phyloP scores from a whole-genome alignment of 2,113 vertebrate genomes.

The Tiliqua scincoides region DNA sequence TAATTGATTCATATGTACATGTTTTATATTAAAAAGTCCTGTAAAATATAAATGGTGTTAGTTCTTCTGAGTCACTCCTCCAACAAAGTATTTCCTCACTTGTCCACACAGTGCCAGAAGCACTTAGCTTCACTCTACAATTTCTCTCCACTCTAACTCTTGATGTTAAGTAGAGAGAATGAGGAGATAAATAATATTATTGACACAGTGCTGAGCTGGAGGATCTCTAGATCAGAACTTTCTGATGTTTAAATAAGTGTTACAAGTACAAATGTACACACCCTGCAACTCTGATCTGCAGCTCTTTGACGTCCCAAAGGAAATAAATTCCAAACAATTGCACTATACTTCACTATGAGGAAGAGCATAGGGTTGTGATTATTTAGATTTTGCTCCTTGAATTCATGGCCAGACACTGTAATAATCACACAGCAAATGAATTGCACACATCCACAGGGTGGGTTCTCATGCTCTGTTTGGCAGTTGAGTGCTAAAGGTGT shows the following conservation, averaged over 20 bases:
- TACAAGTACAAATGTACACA: constrained; percentile 37
- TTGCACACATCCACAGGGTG: background rate
- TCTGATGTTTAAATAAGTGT: constrained; percentile 54
- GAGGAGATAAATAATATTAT: constrained; percentile 35
- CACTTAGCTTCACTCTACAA: constrained; percentile 52
- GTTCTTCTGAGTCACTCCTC: constrained; percentile 54
- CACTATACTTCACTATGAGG: constrained; percentile 20
- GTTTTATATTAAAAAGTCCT: constrained; percentile 29
- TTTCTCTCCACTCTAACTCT: constrained; percentile 35
- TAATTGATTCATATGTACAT: constrained; percentile 21
- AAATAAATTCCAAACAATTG: constrained; percentile 47
- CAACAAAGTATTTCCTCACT: constrained; percentile 61
- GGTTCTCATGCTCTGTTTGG: background rate
- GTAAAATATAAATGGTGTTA: constrained; percentile 54
- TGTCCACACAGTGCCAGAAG: constrained; percentile 31
- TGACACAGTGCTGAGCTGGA: constrained; percentile 39
- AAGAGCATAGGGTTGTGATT: constrained; percentile 8
- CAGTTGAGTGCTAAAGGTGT: background rate
- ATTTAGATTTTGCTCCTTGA: background rate
- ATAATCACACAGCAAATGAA: background rate
- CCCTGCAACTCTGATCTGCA: constrained; percentile 48
- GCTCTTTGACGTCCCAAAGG: constrained; percentile 61
- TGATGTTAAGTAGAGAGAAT: constrained; percentile 33
- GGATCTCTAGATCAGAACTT: constrained; percentile 53
- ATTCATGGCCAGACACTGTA: background rate